phyloP scores from a whole-genome alignment of 2,888 invertebrate species.

The Nomada fabriciana region DNA sequence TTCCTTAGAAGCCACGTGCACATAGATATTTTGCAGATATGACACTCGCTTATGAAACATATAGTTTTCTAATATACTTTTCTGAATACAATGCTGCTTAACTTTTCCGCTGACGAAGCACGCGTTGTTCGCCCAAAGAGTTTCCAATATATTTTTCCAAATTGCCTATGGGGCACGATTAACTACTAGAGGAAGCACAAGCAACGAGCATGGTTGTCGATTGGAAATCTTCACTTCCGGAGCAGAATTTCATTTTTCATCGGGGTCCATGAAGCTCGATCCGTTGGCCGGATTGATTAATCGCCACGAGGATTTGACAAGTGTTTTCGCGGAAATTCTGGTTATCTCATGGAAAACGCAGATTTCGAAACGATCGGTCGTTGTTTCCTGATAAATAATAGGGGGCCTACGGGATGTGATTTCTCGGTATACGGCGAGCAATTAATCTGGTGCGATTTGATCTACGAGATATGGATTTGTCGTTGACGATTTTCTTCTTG shows the following conservation, averaged over 20 bases:
- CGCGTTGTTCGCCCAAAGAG: not conserved
- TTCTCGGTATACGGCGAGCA: not conserved
- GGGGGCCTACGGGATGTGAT: slow-evolving; percentile 3
- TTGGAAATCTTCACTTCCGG: slow-evolving; percentile 16
- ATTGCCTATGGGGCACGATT: slow-evolving; percentile 4
- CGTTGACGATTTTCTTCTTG: not conserved
- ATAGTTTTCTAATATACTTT: too few relatives aligned
- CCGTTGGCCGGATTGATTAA: slow-evolving; percentile 27
- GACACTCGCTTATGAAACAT: too few relatives aligned
- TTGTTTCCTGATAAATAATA: slow-evolving; percentile 27
- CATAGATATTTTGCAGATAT: too few relatives aligned
- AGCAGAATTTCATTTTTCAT: slow-evolving; percentile 17
- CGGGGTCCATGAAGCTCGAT: slow-evolving; percentile 21
- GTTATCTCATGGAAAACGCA: slow-evolving; percentile 14
- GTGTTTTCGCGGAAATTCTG: slow-evolving; percentile 9
- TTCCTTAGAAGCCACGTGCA: too few relatives aligned
- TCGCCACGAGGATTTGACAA: not conserved
- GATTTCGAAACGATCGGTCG: slow-evolving; percentile 20
- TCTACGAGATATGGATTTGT: not conserved
- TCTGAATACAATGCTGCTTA: too few relatives aligned
- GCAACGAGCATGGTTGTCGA: slow-evolving; percentile 11
- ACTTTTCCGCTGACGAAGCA: not conserved
- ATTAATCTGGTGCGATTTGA: slow-evolving; percentile 14
- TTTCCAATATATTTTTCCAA: not conserved
- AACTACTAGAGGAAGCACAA: not conserved